These are phyloP conservation scores for Struthio camelus DNA, from an alignment of 2,113 vertebrate species.

Conservation along the genomic window DNA sequence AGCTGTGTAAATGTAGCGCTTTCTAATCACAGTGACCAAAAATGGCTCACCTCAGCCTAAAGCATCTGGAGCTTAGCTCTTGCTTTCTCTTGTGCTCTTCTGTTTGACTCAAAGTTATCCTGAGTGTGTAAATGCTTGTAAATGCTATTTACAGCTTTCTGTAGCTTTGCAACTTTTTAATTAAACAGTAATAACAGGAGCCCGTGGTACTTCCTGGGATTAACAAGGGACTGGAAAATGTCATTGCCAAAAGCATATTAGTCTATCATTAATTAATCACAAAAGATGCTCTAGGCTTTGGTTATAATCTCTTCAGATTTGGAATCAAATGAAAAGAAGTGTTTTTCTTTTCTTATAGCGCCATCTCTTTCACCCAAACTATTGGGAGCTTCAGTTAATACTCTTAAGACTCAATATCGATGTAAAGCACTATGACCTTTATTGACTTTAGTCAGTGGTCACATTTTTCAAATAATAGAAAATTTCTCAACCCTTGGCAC, in stretches of 20 bases:
- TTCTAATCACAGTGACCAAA: not conserved
- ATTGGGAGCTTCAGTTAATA: not conserved
- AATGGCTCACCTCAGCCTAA: not conserved
- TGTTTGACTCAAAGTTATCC: slow-evolving; percentile 3
- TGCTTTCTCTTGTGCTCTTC: not conserved
- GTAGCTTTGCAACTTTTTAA: slow-evolving; percentile 24
- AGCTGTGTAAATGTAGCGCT: not conserved
- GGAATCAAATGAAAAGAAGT: slow-evolving; percentile 21
- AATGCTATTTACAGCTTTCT: slow-evolving; percentile 25
- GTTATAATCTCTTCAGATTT: slow-evolving; percentile 43
- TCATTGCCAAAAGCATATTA: slow-evolving; percentile 31
- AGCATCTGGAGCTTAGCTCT: not conserved
- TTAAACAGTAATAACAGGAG: slow-evolving; percentile 36
- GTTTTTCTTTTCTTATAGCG: not conserved
- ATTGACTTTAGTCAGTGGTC: not conserved
- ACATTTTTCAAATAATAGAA: not conserved
- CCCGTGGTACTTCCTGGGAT: slow-evolving; percentile 37
- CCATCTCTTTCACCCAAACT: not conserved
- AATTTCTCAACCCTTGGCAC: not conserved
- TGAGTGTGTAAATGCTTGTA: not conserved
- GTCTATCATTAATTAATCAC: slow-evolving; percentile 55
- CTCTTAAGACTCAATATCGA: not conserved
- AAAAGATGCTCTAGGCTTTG: slow-evolving; percentile 33
- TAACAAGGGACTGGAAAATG: slow-evolving; percentile 41
- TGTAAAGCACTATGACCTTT: not conserved